phyloP scores from a whole-genome alignment of 2,888 invertebrate genomes.

The Aquatica leii region DNA sequence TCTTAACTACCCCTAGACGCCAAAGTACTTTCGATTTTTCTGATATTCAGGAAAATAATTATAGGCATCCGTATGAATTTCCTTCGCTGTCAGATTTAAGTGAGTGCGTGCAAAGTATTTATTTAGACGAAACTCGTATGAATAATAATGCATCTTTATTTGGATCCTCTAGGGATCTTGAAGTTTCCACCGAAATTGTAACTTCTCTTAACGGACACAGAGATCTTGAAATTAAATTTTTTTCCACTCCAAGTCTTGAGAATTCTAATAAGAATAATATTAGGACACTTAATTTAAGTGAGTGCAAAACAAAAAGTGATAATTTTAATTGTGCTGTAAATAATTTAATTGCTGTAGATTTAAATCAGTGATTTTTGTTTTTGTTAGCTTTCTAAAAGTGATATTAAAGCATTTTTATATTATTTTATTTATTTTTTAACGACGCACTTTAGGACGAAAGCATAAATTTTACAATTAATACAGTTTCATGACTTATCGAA shows the following conservation, averaged over 20 bases:
- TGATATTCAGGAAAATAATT: conserved; percentile 27
- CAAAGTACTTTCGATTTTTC: conserved; percentile 36
- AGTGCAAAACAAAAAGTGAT: conserved; percentile 23
- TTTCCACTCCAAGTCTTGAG: conserved; percentile 64
- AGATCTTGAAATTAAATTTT: conserved; percentile 81
- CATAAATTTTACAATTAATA: neutral
- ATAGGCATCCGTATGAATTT: conserved; percentile 50
- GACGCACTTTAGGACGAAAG: too few species aligned
- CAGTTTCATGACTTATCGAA: neutral
- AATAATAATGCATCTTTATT: conserved; percentile 45
- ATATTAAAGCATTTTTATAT: conserved; percentile 7
- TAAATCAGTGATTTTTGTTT: conserved; percentile 23
- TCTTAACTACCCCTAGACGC: conserved; percentile 60
- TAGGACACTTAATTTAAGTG: conserved; percentile 19
- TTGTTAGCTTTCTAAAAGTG: conserved; percentile 17
- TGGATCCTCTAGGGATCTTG: conserved; percentile 62
- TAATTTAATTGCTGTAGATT: conserved; percentile 15
- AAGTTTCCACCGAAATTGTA: conserved; percentile 80
- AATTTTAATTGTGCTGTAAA: conserved; percentile 16
- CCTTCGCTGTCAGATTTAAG: conserved; percentile 44
- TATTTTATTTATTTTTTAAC: neutral
- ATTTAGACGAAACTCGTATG: conserved; percentile 28
- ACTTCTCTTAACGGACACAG: conserved; percentile 80
- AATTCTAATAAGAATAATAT: conserved; percentile 9
- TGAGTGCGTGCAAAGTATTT: conserved; percentile 40